Evolutionary conservation across 1,140 invertebrate genomes (phyloP), one percentile per base, ranked within the genome.

Genomic region (Zeugodacus cucurbitae): DNA sequence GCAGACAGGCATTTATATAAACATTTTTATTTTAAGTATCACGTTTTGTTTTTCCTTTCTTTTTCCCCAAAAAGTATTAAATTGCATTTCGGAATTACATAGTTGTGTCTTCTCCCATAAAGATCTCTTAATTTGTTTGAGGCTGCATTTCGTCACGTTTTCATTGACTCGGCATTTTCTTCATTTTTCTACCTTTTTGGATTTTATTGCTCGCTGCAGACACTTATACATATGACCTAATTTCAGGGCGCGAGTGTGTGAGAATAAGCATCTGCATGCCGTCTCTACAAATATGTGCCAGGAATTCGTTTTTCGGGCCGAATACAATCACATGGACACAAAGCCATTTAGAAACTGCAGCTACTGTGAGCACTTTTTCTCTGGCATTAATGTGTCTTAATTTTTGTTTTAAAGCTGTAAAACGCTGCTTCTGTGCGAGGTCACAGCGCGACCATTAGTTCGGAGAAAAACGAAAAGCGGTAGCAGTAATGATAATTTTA

Each of bases 51-150:
- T 11, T 2, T 22, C 17, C 4, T 67, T 4, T 32, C 34, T 29
- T 32, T 70, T 41, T 74, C 41, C 22, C 22, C 41, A 0, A 11
- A 74, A 74, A 74, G 67, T 74, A 74, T 74, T 74, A 37, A 74
- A 74, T 74, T 74, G 67, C 67, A 74, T 74, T 74, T 17, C n/a
- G 67, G 34, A 32, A 74, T 74, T 32, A 74, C 67, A 74, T 41
- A n/a, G n/a, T n/a, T n/a, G 32, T 20, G 41, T 34, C 32, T 41
- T 74, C 67, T 74, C 67, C 67, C 67, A 41, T 74, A 74, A 74
- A 74, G 67, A 74, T 37, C 67, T 74, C 67, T 74, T 74, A 74
- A 74, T 74, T 74, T 74, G 34, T 74, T 74, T 74, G 67, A 74
- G 22, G 67, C 67, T 74, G 67, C 67, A 74, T 74, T 74, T 74